Conservation (phyloP, 2,888 invertebrate genomes). For the Empis livida region DNA sequence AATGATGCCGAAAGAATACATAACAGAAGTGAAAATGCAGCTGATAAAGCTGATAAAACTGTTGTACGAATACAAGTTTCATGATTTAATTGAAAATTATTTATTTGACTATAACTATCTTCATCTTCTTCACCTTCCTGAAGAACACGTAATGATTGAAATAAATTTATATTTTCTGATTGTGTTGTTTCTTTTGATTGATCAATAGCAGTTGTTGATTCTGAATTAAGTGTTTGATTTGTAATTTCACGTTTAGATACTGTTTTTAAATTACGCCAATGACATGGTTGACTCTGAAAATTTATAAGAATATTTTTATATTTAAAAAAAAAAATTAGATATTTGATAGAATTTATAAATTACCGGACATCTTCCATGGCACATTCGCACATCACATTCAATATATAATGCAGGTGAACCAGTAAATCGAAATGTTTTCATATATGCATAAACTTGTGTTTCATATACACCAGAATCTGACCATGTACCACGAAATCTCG, state of each 20-base stretch:
- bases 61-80: constrained; percentile 53
- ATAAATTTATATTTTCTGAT: constrained; percentile 81
- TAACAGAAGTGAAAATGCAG: constrained; percentile 52
- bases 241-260: constrained; percentile 59
- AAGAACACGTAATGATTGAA: constrained; percentile 75
- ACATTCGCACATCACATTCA: constrained; percentile 91
- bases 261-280: constrained; percentile 81
- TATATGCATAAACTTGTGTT: constrained; percentile 87
- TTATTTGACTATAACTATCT: constrained; percentile 17
- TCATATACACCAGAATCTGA: constrained; percentile 80
- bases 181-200: constrained; percentile 38
- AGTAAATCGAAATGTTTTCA: constrained; percentile 82
- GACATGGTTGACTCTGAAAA: constrained; percentile 76
- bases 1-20: constrained; percentile 60
- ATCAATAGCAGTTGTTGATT: constrained; percentile 23
- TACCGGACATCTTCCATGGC: constrained; percentile 88
- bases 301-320: background rate
- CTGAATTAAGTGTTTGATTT: constrained; percentile 26
- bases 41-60: constrained; percentile 54
- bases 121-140: constrained; percentile 68
- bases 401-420: constrained; percentile 89
- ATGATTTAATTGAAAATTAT: constrained; percentile 15
- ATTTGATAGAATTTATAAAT: no score
- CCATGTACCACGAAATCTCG: constrained; percentile 87
- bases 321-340: background rate